Conservation (phyloP, 2,888 invertebrate genomes). For the Acrobasis consociella region DNA sequence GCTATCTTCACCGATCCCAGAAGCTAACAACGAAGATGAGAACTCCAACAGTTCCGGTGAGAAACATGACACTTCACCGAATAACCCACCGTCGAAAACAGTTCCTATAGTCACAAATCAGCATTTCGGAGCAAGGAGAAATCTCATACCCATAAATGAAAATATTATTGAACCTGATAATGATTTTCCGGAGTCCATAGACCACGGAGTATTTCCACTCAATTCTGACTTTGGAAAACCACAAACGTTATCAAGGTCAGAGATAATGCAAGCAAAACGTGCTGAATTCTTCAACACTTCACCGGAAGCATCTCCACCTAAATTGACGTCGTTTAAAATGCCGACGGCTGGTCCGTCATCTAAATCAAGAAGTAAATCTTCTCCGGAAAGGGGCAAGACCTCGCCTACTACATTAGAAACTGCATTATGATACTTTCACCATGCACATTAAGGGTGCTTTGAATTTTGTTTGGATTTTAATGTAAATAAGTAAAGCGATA, state of each 20-base stretch:
- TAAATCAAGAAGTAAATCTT: constrained; percentile 51
- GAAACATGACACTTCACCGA: constrained; percentile 66
- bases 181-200: constrained; percentile 49
- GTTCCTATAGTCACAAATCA: constrained; percentile 75
- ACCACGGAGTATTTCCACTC: constrained; percentile 75
- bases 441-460: constrained; percentile 60
- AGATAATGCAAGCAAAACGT: constrained; percentile 83
- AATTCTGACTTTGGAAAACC: constrained; percentile 64
- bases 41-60: constrained; percentile 84
- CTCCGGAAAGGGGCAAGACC: constrained; percentile 65
- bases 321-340: constrained; percentile 67
- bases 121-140: constrained; percentile 75
- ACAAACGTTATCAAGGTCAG: constrained; percentile 67
- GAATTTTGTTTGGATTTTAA: constrained; percentile 43
- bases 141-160: constrained; percentile 72
- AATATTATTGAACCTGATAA: constrained; percentile 55
- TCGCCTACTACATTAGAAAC: constrained; percentile 84
- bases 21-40: constrained; percentile 91
- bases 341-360: constrained; percentile 48
- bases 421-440: constrained; percentile 78
- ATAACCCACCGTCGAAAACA: constrained; percentile 66
- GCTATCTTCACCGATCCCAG: constrained; percentile 92
- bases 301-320: constrained; percentile 66
- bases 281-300: constrained; percentile 82
- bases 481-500: constrained; percentile 47